These are phyloP conservation scores for Parelbella ahira DNA, from an alignment of 2,888 invertebrate genomes.

Conservation along the genomic window DNA sequence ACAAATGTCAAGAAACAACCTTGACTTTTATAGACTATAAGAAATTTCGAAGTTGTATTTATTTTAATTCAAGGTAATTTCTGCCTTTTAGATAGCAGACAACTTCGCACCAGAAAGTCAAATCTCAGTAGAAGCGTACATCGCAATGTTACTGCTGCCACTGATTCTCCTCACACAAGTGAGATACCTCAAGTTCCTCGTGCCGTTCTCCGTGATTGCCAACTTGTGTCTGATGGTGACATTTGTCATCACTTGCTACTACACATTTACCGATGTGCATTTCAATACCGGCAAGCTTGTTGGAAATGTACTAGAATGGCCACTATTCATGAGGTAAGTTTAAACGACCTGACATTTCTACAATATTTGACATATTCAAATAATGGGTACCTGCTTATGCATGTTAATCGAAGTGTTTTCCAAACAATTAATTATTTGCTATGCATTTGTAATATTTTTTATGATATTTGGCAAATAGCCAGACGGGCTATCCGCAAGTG, in stretches of 20 bases:
- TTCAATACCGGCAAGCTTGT: conserved; percentile 45
- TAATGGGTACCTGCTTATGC: no score
- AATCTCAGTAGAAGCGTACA: conserved; percentile 81
- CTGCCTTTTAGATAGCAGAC: conserved; percentile 76
- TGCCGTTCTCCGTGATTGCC: conserved; percentile 93
- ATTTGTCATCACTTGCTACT: conserved; percentile 90
- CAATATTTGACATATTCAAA: background rate
- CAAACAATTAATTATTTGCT: no score
- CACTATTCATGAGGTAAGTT: conserved; percentile 88
- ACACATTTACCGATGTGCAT: conserved; percentile 82
- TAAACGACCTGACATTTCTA: background rate
- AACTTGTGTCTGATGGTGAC: conserved; percentile 89
- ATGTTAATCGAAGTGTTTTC: no score
- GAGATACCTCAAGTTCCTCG: conserved; percentile 88
- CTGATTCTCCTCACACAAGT: conserved; percentile 84
- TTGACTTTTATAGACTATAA: no score
- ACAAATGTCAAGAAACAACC: no score
- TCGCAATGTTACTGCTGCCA: conserved; percentile 84
- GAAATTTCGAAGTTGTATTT: no score
- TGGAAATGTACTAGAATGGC: conserved; percentile 81
- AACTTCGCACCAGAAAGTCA: conserved; percentile 52
- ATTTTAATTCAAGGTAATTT: no score
- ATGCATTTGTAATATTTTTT: no score
- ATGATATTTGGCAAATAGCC: no score
- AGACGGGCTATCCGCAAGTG: no score